Conservation (phyloP, 2,888 invertebrate species). For the Griposia aprilina region DNA sequence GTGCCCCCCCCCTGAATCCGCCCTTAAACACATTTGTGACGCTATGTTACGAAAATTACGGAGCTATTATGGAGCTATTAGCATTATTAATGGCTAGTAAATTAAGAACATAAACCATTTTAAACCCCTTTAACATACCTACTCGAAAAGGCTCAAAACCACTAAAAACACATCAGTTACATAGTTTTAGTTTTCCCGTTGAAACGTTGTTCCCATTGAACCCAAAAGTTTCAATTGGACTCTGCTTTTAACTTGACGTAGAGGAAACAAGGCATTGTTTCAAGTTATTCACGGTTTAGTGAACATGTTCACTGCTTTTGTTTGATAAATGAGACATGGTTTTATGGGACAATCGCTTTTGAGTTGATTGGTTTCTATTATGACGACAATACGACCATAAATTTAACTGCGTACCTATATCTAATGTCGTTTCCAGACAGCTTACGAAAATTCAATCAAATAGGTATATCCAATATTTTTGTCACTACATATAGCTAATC, state of each 20-base stretch:
- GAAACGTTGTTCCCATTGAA: too few species aligned
- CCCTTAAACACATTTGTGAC: not conserved
- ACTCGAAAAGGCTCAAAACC: conserved; percentile 18
- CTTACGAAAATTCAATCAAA: too few species aligned
- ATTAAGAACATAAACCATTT: conserved; percentile 23
- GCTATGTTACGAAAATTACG: not conserved
- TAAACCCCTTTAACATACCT: not conserved
- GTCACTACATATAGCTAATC: too few species aligned
- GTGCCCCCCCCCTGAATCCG: too few species aligned
- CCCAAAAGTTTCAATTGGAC: conserved; percentile 45
- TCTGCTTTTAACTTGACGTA: not conserved
- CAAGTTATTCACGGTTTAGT: not conserved
- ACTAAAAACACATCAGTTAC: conserved; percentile 42
- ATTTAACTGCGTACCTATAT: too few species aligned
- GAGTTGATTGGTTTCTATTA: not conserved
- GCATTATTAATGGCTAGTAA: conserved; percentile 12
- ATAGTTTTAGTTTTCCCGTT: conserved; percentile 24
- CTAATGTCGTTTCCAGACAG: too few species aligned
- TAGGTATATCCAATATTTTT: too few species aligned
- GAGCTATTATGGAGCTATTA: not conserved
- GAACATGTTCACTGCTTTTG: conserved; percentile 1
- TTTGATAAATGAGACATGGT: not conserved
- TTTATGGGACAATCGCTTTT: not conserved
- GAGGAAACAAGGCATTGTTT: not conserved
- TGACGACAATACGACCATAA: too few species aligned